Evolutionary conservation across 2,113 vertebrate genomes (phyloP), one percentile per base, ranked within the genome.

Genomic region (Chrysemys picta): DNA sequence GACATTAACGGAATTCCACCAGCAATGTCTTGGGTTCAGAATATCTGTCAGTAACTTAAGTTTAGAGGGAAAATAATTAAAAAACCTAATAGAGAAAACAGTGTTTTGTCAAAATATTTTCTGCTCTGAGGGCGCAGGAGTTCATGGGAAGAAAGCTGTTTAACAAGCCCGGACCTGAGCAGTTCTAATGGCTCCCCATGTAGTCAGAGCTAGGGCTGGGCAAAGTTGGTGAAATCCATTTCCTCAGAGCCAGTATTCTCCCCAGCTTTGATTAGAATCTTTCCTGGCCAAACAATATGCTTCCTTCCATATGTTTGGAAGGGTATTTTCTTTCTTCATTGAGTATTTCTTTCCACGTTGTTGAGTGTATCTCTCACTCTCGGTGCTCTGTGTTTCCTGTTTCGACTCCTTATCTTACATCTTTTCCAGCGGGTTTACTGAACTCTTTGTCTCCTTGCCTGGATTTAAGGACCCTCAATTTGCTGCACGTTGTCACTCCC

Each of bases 221-320:
- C 3, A 8, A 49, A 93, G 80, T 76, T 84, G 90, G 90, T 80
- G 83, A 96, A 89, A 80, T 81, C 69, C 81, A 6, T 96, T 87
- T 90, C 69, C 47, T 69, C 79, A 78, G 84, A 93, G 25, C 69
- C 1, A 0, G n/a, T 72, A 38, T 42, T 72, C n/a, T 38, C 38
- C 9, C 69, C 69, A 72, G 69, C 69, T 72, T 72, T 16, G 35
- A 10, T 42, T 42, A 72, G n/a, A 38, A 42, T 22, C n/a, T 72
- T 72, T 42, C 38, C n/a, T 22, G 35, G n/a, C 9, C 69, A n/a
- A 10, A 24, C 69, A 72, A 38, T 72, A 42, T 2, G 31, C 45
- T 93, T 8, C 1, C 57, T 90, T 91, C 89, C 80, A 47, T 14
- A 8, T 17, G 35, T 21, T 11, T 24, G 50, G 54, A 90, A 87